phyloP scores from a whole-genome alignment of 2,888 invertebrate genomes.

The Meta bourneti region DNA sequence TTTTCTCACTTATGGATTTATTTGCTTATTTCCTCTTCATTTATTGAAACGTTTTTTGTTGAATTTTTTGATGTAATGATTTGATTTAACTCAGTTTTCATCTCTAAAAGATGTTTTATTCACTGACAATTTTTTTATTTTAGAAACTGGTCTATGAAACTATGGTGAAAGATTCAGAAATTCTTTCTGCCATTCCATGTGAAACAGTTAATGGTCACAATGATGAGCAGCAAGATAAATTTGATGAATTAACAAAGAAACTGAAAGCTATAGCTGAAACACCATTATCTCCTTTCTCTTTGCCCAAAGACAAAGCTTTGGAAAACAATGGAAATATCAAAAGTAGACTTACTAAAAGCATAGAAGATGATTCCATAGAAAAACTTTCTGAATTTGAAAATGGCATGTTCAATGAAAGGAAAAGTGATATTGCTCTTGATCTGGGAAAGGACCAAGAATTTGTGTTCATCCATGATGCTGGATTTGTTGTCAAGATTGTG shows the following conservation, averaged over 20 bases:
- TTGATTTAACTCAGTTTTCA: too few species aligned
- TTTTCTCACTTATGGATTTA: too few species aligned
- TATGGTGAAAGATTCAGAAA: slow-evolving; percentile 66
- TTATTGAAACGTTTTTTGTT: too few species aligned
- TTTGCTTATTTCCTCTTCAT: too few species aligned
- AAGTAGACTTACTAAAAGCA: slow-evolving; percentile 63
- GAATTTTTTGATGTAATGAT: too few species aligned
- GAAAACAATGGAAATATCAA: slow-evolving; percentile 6
- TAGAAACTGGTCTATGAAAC: not conserved
- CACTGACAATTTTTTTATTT: too few species aligned
- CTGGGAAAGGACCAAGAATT: slow-evolving; percentile 83
- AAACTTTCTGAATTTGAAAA: slow-evolving; percentile 23
- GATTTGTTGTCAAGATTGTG: slow-evolving; percentile 95
- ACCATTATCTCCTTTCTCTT: slow-evolving; percentile 23
- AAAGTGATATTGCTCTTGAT: slow-evolving; percentile 51
- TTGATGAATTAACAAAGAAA: slow-evolving; percentile 36
- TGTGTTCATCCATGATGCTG: slow-evolving; percentile 93
- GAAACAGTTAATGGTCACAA: slow-evolving; percentile 66
- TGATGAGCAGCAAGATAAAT: slow-evolving; percentile 28
- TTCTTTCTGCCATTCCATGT: slow-evolving; percentile 35
- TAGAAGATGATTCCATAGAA: slow-evolving; percentile 45
- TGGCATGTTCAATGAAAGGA: slow-evolving; percentile 42
- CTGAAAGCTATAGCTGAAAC: slow-evolving; percentile 24
- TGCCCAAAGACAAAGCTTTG: slow-evolving; percentile 28
- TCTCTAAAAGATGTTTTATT: too few species aligned